Evolutionary conservation across 2,113 vertebrate genomes (phyloP).

Genomic region (Rynchops niger): DNA sequence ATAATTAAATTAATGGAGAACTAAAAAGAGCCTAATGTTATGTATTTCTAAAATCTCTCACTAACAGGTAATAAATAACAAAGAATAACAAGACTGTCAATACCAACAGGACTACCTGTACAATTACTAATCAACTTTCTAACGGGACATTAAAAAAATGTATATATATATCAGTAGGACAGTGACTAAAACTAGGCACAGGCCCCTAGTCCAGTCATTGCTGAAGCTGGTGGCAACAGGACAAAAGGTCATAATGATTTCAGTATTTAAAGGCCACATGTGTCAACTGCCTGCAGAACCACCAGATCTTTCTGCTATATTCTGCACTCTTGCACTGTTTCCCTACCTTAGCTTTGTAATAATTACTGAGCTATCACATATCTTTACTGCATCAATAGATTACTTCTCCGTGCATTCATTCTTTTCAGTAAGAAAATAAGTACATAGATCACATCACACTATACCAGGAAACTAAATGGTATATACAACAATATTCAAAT

Average conservation of each 20-base stretch:
- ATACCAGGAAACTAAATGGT: not conserved
- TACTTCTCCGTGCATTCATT: not conserved
- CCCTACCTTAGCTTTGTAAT: not conserved
- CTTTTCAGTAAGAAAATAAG: not conserved
- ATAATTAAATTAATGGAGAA: not conserved
- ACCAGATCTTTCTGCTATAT: not conserved
- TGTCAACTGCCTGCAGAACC: not conserved
- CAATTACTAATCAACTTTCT: not conserved
- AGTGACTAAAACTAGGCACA: not conserved
- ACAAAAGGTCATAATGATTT: not conserved
- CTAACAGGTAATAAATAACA: not conserved
- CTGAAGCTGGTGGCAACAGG: not conserved
- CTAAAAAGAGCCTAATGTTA: not conserved
- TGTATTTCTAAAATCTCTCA: not conserved
- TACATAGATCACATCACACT: not conserved
- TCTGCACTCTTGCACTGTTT: not conserved
- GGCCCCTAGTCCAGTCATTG: not conserved
- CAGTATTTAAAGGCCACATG: not conserved
- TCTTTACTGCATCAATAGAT: not conserved
- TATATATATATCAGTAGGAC: not conserved
- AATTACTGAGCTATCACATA: not conserved
- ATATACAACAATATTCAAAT: not conserved
- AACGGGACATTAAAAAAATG: not conserved
- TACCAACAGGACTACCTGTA: not conserved
- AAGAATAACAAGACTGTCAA: not conserved